Evolutionary conservation across 2,888 invertebrate genomes (phyloP), one percentile per base, ranked within the genome.

Genomic region (Pseudanteris insignis): DNA sequence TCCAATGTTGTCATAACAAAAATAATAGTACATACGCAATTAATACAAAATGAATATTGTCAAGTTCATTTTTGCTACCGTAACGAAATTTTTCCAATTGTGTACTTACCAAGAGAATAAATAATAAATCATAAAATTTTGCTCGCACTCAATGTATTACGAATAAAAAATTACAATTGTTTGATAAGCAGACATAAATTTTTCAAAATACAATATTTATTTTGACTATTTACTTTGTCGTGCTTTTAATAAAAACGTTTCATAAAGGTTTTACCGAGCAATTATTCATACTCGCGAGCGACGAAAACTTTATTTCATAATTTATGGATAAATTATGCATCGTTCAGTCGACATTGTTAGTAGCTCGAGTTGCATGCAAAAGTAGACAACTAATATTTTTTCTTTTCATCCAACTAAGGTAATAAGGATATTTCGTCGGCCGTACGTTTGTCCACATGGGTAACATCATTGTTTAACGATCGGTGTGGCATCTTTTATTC

Each of bases 401-500:
- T 50, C n/a, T n/a, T n/a, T n/a, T n/a, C n/a, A n/a, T 41, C 57
- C 32, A 41, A 46, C 46, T 53, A 30, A 26, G 13, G 43, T 55
- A 61, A 61, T 61, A 61, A 50, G 51, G 44, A 61, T 55, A 55
- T 55, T 55, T 55, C 50, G 44, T 18, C 36, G 28, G 30, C 48
- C 41, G 36, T 48, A 36, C 32, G 46, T 55, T 36, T 55, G 38
- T 61, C 46, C 54, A 43, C 48, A 33, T 50, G 50, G 54, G 48
- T 55, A 50, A 50, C 50, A 51, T 55, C 55, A 62, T 51, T 55
- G 40, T 62, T 62, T 62, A 62, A 55, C 51, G 55, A 57, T 55
- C 51, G 55, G 36, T 40, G 46, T 50, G 28, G 18, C 43, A 48
- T 54, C 48, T 54, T 61, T 54, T 48, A 48, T 61, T 48, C 32